Evolutionary conservation across 2,113 vertebrate species (phyloP).

Genomic region (Dascyllus trimaculatus): DNA sequence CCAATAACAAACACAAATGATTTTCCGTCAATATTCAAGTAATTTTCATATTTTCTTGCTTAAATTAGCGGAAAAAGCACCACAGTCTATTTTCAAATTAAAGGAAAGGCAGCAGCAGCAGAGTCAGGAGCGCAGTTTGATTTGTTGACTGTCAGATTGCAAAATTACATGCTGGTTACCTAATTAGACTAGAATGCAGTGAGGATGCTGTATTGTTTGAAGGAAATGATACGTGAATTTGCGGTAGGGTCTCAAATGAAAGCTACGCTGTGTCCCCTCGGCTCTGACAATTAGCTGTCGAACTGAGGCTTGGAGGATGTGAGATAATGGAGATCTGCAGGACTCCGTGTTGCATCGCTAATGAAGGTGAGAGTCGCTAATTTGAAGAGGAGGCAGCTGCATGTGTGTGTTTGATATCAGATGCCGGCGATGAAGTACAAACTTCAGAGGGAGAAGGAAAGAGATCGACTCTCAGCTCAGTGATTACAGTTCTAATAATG

Average conservation of each 20-base stretch:
- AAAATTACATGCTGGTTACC: not conserved
- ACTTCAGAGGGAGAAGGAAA: not conserved
- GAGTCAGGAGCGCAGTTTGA: not conserved
- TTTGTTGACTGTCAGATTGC: conserved; percentile 1
- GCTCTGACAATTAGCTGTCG: conserved; percentile 36
- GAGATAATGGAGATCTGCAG: not conserved
- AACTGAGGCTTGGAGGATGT: conserved; percentile 6
- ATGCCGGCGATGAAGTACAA: conserved; percentile 7
- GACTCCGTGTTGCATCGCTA: not conserved
- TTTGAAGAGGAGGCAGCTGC: not conserved
- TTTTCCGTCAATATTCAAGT: not conserved
- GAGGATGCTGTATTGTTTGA: not conserved
- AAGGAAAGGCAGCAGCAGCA: rapidly evolving
- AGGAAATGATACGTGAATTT: conserved; percentile 4
- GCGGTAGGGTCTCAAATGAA: not conserved
- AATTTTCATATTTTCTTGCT: not conserved
- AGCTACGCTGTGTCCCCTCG: not conserved
- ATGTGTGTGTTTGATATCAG: not conserved
- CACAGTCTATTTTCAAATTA: not conserved
- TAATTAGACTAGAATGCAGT: conserved; percentile 29
- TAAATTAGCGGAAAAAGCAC: not conserved
- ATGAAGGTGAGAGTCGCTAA: not conserved
- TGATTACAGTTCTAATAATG: conserved; percentile 33
- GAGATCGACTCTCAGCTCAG: conserved; percentile 15
- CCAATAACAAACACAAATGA: not conserved